Evolutionary conservation across 2,113 vertebrate genomes (phyloP).

Genomic region (Scomber scombrus): DNA sequence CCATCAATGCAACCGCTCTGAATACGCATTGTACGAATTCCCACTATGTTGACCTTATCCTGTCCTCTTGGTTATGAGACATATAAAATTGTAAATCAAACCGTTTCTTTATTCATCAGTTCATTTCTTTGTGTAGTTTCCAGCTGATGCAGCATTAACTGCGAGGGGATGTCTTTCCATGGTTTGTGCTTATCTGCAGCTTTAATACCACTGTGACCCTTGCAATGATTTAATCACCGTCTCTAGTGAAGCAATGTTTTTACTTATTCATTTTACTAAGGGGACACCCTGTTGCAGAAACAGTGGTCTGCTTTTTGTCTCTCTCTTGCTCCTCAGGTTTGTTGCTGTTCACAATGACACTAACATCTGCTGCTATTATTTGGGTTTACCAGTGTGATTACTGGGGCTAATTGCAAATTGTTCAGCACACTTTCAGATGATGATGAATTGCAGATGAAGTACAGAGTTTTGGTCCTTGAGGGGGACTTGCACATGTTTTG

Average conservation of each 20-base stretch:
- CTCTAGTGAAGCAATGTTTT: background rate
- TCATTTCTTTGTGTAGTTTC: constrained; percentile 24
- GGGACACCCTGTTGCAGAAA: background rate
- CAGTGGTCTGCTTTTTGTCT: constrained; percentile 1
- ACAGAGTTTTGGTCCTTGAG: background rate
- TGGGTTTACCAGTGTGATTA: background rate
- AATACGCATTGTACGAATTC: background rate
- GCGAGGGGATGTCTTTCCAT: background rate
- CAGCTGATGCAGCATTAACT: constrained; percentile 19
- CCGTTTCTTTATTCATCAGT: constrained; percentile 26
- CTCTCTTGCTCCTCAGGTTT: background rate
- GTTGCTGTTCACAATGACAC: background rate
- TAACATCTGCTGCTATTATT: background rate
- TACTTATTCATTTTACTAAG: background rate
- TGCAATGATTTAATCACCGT: background rate
- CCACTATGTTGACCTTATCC: background rate
- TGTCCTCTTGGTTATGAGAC: constrained; percentile 20
- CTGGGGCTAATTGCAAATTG: background rate
- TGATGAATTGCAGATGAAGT: background rate
- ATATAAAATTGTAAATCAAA: constrained; percentile 36
- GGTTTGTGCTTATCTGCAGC: constrained; percentile 11
- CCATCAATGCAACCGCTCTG: background rate
- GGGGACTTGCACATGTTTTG: background rate
- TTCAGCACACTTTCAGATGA: background rate
- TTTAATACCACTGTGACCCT: background rate